Percentiles rank a stretch among this genome's conserved stretches.
phyloP scores from a whole-genome alignment of 2,797 vertebrate species.

The Ctenosaura bakeri region DNA sequence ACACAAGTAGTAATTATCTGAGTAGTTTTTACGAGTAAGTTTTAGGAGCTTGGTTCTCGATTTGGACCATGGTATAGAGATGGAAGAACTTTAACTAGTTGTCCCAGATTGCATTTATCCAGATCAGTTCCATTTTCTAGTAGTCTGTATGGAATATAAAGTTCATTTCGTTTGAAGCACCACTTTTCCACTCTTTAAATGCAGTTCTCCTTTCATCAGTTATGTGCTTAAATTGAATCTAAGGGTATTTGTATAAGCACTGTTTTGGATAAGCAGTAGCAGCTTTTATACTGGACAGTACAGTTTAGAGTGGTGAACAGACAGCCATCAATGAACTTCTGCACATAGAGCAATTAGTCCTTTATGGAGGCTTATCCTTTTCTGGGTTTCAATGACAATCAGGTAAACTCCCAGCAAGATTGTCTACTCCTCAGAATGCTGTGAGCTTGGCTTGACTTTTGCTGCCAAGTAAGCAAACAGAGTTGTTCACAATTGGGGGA shows the following conservation, averaged over 20 bases:
- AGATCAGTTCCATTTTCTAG: background rate
- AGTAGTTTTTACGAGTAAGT: background rate
- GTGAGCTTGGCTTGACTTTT: background rate
- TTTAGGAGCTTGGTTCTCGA: background rate
- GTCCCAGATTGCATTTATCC: background rate
- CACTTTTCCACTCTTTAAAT: background rate
- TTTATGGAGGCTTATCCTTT: background rate
- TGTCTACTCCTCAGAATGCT: background rate
- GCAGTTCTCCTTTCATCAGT: background rate
- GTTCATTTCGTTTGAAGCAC: background rate
- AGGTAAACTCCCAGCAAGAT: background rate
- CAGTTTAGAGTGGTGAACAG: background rate
- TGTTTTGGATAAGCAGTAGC: background rate
- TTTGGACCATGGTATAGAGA: background rate
- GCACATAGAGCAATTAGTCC: background rate
- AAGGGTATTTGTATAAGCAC: background rate
- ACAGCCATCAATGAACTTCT: background rate
- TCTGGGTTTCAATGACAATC: background rate
- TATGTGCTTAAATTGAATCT: background rate
- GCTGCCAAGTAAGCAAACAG: slow-evolving; percentile 6
- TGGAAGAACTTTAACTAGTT: background rate
- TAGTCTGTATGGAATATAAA: no score
- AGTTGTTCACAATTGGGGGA: background rate
- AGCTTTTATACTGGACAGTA: background rate
- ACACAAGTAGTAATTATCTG: background rate